These are phyloP conservation scores for Enteromius trimaculatus DNA, from an alignment of 2,797 vertebrate species.

Conservation along the genomic window DNA sequence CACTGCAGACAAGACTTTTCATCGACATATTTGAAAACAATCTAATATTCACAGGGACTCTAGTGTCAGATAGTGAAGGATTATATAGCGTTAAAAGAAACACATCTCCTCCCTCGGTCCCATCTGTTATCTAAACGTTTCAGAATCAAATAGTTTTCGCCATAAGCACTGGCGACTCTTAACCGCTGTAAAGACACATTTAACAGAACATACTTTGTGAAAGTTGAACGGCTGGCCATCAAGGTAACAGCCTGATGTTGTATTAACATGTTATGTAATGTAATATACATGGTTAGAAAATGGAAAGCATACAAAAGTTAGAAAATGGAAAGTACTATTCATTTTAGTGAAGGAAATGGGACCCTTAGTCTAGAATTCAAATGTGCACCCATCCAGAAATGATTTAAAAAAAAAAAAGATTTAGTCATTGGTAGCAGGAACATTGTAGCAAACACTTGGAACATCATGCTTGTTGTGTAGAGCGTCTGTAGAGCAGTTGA, in stretches of 20 bases:
- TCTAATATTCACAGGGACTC: not conserved
- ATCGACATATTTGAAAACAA: not conserved
- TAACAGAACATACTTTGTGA: not conserved
- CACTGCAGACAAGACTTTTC: not conserved
- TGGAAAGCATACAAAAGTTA: constrained; percentile 24
- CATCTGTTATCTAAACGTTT: constrained; percentile 3
- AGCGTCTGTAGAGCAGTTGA: not conserved
- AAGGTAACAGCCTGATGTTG: constrained; percentile 11
- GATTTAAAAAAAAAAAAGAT: not conserved
- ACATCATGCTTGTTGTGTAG: not conserved
- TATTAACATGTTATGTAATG: constrained; percentile 35
- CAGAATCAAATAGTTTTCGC: not conserved
- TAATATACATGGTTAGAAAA: constrained; percentile 21
- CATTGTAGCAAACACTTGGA: not conserved
- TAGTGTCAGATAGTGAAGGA: not conserved
- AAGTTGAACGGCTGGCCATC: not conserved
- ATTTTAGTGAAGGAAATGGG: not conserved
- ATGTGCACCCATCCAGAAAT: constrained; percentile 5
- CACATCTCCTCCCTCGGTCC: not conserved
- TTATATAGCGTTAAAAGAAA: not conserved
- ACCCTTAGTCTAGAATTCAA: not conserved
- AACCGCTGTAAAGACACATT: not conserved
- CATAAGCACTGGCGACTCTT: not conserved
- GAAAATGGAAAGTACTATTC: constrained; percentile 25
- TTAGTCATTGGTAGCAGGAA: not conserved